phyloP scores from a whole-genome alignment of 2,113 vertebrate genomes.

The Cynocephalus volans region DNA sequence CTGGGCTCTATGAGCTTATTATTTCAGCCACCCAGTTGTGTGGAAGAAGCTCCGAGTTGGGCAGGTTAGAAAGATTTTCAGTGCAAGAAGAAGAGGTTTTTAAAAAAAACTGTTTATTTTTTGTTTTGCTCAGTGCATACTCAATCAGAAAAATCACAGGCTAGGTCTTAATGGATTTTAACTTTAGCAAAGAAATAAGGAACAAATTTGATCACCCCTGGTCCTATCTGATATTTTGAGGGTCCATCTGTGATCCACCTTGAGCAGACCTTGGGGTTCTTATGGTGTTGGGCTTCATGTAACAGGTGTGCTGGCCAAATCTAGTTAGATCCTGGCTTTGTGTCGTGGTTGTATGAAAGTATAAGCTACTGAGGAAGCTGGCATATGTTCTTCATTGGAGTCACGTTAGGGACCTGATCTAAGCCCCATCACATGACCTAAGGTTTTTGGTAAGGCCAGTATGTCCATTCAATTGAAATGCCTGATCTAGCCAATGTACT shows the following conservation, averaged over 20 bases:
- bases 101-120: not conserved
- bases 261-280: not conserved
- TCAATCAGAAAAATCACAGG: not conserved
- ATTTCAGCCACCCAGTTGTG: too few species aligned
- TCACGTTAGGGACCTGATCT: not conserved
- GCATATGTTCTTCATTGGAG: accelerated
- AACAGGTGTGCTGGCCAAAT: not conserved
- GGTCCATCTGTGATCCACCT: too few species aligned
- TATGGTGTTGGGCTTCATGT: not conserved
- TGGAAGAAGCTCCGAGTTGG: not conserved
- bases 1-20: not conserved
- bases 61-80: not conserved
- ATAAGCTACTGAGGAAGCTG: not conserved
- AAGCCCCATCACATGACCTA: not conserved
- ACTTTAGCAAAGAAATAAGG: not conserved
- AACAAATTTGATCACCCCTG: not conserved
- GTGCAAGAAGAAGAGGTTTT: not conserved
- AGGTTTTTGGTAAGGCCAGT: not conserved
- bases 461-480: too few species aligned
- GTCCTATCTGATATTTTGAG: not conserved
- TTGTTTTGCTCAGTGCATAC: not conserved
- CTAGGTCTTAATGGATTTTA: not conserved
- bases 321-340: not conserved
- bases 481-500: not conserved
- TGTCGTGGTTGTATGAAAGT: not conserved